These are phyloP conservation scores for Symphodus melops DNA, from an alignment of 2,113 vertebrate genomes.

Conservation along the genomic window DNA sequence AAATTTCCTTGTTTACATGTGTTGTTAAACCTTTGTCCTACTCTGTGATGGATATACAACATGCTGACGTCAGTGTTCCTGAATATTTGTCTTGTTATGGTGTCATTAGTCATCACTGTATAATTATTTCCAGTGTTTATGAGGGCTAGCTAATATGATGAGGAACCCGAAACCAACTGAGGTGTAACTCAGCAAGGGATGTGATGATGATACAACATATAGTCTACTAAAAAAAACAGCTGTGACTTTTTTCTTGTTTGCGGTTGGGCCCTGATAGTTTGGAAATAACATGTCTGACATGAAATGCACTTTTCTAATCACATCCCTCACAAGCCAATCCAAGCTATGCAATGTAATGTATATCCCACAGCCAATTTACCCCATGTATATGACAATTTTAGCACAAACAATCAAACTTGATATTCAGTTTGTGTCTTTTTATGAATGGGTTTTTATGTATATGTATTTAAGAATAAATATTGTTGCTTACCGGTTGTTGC, in stretches of 20 bases:
- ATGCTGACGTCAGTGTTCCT: conserved; percentile 58
- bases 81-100: conserved; percentile 63
- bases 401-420: conserved; percentile 73
- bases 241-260: conserved; percentile 7
- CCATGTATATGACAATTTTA: conserved; percentile 57
- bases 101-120: conserved; percentile 61
- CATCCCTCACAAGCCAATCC: conserved; percentile 62
- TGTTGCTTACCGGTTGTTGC: conserved; percentile 64
- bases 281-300: conserved; percentile 61
- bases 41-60: conserved; percentile 57
- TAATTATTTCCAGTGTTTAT: conserved; percentile 55
- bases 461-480: conserved; percentile 84
- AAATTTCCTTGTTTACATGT: conserved; percentile 54
- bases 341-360: conserved; percentile 82
- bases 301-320: conserved; percentile 73
- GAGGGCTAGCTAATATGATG: conserved; percentile 40
- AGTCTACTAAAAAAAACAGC: conserved; percentile 18
- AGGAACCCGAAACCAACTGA: conserved; percentile 16
- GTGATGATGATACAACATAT: background rate
- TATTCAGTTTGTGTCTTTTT: conserved; percentile 74
- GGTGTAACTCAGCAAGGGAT: conserved; percentile 25
- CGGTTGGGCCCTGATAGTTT: conserved; percentile 36
- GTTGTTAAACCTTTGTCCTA: conserved; percentile 59
- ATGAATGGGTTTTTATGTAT: conserved; percentile 81
- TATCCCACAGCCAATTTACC: conserved; percentile 56